Base-by-base conservation (phyloP, 2,888 invertebrate species). In the Sialis fuliginosa region DNA sequence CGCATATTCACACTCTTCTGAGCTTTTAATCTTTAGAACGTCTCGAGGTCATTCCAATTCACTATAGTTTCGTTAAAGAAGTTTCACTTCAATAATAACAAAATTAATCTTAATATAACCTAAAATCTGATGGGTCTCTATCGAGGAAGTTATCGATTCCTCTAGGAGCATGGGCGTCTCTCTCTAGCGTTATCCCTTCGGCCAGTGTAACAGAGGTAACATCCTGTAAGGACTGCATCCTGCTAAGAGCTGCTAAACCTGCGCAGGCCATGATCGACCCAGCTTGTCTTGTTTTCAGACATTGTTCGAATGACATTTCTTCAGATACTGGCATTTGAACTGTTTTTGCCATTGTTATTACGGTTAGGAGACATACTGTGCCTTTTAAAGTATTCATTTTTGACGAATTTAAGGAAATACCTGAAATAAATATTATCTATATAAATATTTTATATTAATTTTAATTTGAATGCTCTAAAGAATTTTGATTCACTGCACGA, bases 81-180 rank as follows among this genome's bases (percentile, higher is more conserved):
- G n/a, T n/a, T n/a, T n/a, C n/a, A n/a, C n/a, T n/a, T n/a, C n/a
- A n/a, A n/a, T n/a, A n/a, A n/a, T n/a, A n/a, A n/a, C n/a, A n/a
- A n/a, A n/a, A n/a, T n/a, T n/a, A n/a, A n/a, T n/a, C n/a, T 44
- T 48, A 46, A 42, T 30, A 35, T 58, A 71, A 81, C 72, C 81
- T 72, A 50, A 82, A 78, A 65, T 82, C 79, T 58, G 77, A 74
- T 0, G 85, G 83, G 65, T 85, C 80, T 51, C 78, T 78, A 55
- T 83, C 81, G 52, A 79, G 67, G 50, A 79, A 74, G 58, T 76
- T 78, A 44, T 76, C 69, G 49, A 78, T 67, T 49, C 80, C 77
- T 45, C 85, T 71, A 9, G 74, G 74, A 44, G 77, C 71, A 47
- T 77, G 73, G 6, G 57, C 60, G 56, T 79, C 77, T 55, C 77